Conservation (phyloP, 2,888 invertebrate genomes). For the Brachyopa scutellaris region DNA sequence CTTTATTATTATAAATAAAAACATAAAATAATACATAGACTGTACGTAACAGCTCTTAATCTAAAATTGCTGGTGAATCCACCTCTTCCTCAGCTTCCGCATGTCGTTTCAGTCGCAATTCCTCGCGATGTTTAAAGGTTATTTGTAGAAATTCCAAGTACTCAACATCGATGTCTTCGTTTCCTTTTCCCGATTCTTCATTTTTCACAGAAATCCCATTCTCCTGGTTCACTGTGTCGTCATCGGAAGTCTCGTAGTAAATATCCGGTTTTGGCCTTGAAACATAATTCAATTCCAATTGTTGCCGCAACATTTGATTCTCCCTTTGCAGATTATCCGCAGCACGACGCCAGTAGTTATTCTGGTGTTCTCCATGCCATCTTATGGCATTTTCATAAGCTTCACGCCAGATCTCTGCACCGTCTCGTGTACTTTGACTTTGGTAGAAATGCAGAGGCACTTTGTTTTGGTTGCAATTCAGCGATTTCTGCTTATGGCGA, state of each 20-base stretch:
- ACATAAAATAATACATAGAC: too few relatives aligned
- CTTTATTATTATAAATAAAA: too few relatives aligned
- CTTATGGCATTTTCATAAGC: slow-evolving; percentile 60
- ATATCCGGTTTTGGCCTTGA: neutral
- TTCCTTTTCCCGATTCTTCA: neutral
- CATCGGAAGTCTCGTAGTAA: slow-evolving; percentile 45
- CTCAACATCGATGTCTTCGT: slow-evolving; percentile 34
- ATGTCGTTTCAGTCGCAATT: slow-evolving; percentile 34
- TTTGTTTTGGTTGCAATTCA: slow-evolving; percentile 31
- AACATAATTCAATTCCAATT: neutral
- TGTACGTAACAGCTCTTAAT: too few relatives aligned
- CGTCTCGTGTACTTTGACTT: neutral
- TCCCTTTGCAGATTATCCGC: slow-evolving; percentile 39
- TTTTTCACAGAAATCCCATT: neutral
- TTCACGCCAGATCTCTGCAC: slow-evolving; percentile 45
- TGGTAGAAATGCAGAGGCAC: neutral
- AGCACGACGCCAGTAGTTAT: slow-evolving; percentile 57
- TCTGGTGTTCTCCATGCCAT: slow-evolving; percentile 64
- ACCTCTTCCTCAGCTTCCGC: neutral
- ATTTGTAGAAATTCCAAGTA: slow-evolving; percentile 63
- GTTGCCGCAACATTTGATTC: slow-evolving; percentile 44
- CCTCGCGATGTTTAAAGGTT: slow-evolving; percentile 57
- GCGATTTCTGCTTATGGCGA: slow-evolving; percentile 24
- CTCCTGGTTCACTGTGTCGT: neutral
- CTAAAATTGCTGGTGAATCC: too few relatives aligned